Evolutionary conservation across 2,113 vertebrate species (phyloP), one percentile per base, ranked within the genome.

Genomic region (Mystacornis crossleyi): DNA sequence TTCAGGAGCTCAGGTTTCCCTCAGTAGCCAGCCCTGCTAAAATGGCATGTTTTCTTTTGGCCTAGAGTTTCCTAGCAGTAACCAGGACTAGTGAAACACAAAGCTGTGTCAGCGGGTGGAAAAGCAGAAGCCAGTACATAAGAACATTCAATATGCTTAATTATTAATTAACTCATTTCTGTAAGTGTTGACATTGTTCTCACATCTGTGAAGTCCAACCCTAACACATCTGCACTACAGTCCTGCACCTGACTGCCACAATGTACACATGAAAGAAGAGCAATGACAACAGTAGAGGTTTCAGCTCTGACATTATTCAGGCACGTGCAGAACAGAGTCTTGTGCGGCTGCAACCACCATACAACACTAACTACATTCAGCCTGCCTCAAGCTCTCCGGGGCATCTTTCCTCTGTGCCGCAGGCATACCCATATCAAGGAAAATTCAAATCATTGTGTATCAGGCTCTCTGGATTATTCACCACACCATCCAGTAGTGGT

Each of bases 341-440:
- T 40, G 42, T 16, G 42, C 25, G 7, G 3, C 19, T 69, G 80
- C 64, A 77, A 16, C 9, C 29, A 57, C 57, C 7, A 3, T 12
- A 47, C 2, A 7, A 66, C 34, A 73, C 1, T 8, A 82, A 53
- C 16, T 20, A 24, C 12, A 12, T 40, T 65, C 34, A 73, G 47
- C 42, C 38, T 81, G 38, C 47, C 17, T 70, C 50, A 65, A 54
- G 16, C 16, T 60, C 26, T 9, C 43, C 40, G 53, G 14, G 17
- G 16, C 43, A 82, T 8, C 66, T 69, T 78, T 85, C 25, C 40
- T 67, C 18, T 48, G 10, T 53, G 23, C 23, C 31, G 8, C 53
- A 86, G n/a, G n/a, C 15, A 53, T 16, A 55, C 1, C 10, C 13
- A 3, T 31, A 45, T 7, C 0, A 0, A 72, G 24, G 48, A 92